Evolutionary conservation across 2,797 vertebrate species (phyloP).

Genomic region (Oceanodroma leucorhoa): DNA sequence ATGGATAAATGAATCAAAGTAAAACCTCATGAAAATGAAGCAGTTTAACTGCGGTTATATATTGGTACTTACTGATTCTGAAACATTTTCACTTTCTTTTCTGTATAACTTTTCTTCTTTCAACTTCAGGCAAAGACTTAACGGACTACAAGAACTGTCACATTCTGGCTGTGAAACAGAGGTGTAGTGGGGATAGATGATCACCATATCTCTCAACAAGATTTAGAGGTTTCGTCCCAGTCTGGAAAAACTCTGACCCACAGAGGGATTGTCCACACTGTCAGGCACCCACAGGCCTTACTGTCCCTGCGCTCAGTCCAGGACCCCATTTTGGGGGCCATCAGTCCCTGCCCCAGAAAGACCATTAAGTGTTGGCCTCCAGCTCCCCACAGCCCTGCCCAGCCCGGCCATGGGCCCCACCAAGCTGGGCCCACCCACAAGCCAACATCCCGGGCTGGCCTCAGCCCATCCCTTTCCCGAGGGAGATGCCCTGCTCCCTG

Average conservation of each 20-base stretch:
- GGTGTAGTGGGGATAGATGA: not conserved
- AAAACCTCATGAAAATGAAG: conserved; percentile 61
- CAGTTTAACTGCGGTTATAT: conserved; percentile 22
- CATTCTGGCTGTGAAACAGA: not conserved
- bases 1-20: conserved; percentile 51
- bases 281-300: not conserved
- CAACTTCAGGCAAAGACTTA: not conserved
- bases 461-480: not conserved
- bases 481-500: fast-evolving
- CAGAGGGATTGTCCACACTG: fast-evolving
- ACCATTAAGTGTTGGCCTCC: not conserved
- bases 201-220: fast-evolving
- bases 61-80: not conserved
- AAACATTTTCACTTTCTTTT: not conserved
- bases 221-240: not conserved
- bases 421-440: not conserved
- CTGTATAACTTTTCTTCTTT: not conserved
- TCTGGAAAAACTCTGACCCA: not conserved
- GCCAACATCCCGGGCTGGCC: too few relatives aligned
- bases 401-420: fast-evolving
- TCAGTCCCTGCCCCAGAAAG: not conserved
- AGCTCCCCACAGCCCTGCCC: not conserved
- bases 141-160: fast-evolving
- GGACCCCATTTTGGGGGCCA: not conserved
- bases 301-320: not conserved